Percentiles rank a stretch among this genome's conserved stretches.
Conservation (phyloP, 2,797 vertebrate species). For the Denticeps clupeoides region DNA sequence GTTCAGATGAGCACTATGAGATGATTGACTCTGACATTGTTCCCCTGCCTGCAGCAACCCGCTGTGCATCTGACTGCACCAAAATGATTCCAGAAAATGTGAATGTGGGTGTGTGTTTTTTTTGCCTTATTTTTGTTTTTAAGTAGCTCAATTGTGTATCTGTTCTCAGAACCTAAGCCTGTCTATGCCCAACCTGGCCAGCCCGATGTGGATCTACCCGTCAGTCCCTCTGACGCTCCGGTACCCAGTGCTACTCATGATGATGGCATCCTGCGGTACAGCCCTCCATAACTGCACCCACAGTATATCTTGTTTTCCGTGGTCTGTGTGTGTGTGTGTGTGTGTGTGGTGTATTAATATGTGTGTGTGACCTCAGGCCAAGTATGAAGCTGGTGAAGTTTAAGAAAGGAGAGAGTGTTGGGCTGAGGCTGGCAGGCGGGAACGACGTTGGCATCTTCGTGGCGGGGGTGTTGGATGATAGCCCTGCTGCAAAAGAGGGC, state of each 20-base stretch:
- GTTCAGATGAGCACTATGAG: conserved; percentile 49
- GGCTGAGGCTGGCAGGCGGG: conserved; percentile 88
- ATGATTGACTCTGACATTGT: conserved; percentile 51
- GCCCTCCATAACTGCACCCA: neutral
- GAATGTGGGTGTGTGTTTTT: conserved; percentile 1
- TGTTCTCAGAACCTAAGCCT: conserved; percentile 81
- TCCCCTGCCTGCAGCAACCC: conserved; percentile 41
- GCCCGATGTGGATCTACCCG: conserved; percentile 94
- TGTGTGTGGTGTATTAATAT: neutral
- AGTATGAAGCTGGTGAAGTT: conserved; percentile 99
- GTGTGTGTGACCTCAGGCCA: conserved; percentile 57
- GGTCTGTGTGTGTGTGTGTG: neutral
- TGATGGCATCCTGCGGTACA: conserved; percentile 85
- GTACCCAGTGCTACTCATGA: conserved; percentile 84
- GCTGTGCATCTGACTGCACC: conserved; percentile 46
- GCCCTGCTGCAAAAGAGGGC: conserved; percentile 95
- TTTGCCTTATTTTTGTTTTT: conserved; percentile 18
- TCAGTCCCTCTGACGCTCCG: conserved; percentile 90
- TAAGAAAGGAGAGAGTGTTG: conserved; percentile 96
- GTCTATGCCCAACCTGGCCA: conserved; percentile 96
- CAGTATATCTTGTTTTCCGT: neutral
- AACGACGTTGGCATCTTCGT: conserved; percentile 98
- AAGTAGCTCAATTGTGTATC: neutral
- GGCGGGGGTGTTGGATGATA: conserved; percentile 93
- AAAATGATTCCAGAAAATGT: conserved; percentile 31